Evolutionary conservation across 1,140 invertebrate species (phyloP), one percentile per base, ranked within the genome.

Genomic region (Drosophila nebulosa): DNA sequence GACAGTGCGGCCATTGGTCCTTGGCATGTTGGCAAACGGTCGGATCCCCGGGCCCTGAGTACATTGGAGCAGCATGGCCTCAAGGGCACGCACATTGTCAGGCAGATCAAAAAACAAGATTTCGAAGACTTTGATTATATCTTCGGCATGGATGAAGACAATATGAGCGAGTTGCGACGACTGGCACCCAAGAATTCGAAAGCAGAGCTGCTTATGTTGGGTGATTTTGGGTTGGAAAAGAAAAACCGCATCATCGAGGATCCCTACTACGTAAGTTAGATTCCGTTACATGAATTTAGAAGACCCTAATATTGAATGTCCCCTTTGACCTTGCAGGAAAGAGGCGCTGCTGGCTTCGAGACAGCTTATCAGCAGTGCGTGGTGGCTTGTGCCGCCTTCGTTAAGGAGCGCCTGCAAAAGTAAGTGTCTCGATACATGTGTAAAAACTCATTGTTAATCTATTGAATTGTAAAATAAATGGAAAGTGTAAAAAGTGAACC

Each of bases 81-180:
- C 10, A 91, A 94, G 42, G 97, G 96, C 72, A 93, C 92, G 56
- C 97, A 98, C 85, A 93, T 91, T 76, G 97, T 96, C 18, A 93
- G 97, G 92, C 94, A 96, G 94, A 93, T 97, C 42, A 93, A 85
- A 4, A 73, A 92, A 61, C 91, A 94, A 24, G 97, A 98, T 90
- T 98, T 97, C 78, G 88, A 93, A 9, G 92, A 94, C 4, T 98
- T 95, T 90, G 95, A 98, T 89, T 97, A 94, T 83, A 97, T 98
- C 64, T 97, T 98, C 92, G 97, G 97, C 18, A 98, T 98, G 97
- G 97, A 98, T 90, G 93, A 96, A 60, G 93, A 94, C 14, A 98
- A 97, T 86, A 96, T 97, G 89, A 92, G 90, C 6, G 93, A 95
- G 51, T 90, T 98, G 22, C 94, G 94, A 21, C 89, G 90, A 14